Base-by-base conservation (phyloP, 1,140 invertebrate genomes). In the Myzus persicae region DNA sequence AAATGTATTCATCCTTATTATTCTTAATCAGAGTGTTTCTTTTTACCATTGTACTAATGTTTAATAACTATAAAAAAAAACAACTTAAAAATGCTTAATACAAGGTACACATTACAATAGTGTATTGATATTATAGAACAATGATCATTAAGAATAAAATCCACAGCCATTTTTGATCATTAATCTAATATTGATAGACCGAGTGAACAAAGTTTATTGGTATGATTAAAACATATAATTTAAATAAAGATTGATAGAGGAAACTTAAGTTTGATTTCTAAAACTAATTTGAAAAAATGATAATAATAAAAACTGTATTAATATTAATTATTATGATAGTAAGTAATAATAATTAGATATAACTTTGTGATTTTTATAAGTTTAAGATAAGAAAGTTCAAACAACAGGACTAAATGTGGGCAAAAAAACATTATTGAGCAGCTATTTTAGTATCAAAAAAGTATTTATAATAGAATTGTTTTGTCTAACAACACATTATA, bases 91-190 rank as follows among this genome's bases (percentile, higher is more conserved):
- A 67, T 26, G 24, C 5, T n/a, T 59, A 59, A 88, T 46, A 48
- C 85, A 46, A 22, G 24, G 42, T 42, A 42, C 36, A 90, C 54
- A 2, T 90, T 36, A 42, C 38, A 84, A 67, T 67, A 31, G 40
- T 91, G 18, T 67, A 91, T 14, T 44, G 38, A 24, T 76, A 44
- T 44, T 44, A 91, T 76, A 48, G 59, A 81, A 81, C 36, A 92
- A 92, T 46, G 59, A 81, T 48, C 59, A 82, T 46, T 48, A 92
- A 92, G 44, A 92, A 82, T 92, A 81, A 91, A 92, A 54, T 92
- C 90, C 90, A 92, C 90, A 92, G 90, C 90, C 90, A 81, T 82
- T 92, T 76, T 92, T 82, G 67, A 81, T 92, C 67, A 48, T 67
- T 90, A 67, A 90, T 67, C 26, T 26, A 67, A 90, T 88, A 76